Evolutionary conservation across 53 echinoderm and acorn worm genomes (phyloP).

Genomic region (Paracentrotus lividus): DNA sequence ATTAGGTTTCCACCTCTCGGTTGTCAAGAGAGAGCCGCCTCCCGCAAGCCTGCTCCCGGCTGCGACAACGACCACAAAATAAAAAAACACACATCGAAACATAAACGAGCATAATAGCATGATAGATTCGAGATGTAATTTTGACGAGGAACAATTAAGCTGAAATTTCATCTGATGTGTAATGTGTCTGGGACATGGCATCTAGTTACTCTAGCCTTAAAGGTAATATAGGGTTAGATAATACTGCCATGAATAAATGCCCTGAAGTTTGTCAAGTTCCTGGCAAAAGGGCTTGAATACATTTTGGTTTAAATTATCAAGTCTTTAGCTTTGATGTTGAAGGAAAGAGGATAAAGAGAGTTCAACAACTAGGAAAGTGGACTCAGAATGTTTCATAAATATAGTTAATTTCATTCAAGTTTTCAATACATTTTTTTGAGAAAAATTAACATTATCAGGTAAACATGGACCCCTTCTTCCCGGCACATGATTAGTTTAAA

Average conservation of each 20-base stretch:
- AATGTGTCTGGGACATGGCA: neutral
- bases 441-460: too few relatives aligned
- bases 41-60: constrained; percentile 41
- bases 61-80: neutral
- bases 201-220: constrained; percentile 14
- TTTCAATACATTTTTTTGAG: neutral
- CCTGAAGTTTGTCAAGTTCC: neutral
- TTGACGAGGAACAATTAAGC: constrained; percentile 54
- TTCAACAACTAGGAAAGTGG: too few relatives aligned
- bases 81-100: constrained; percentile 3
- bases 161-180: constrained; percentile 58
- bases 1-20: constrained; percentile 47
- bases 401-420: neutral
- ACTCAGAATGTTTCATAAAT: too few relatives aligned
- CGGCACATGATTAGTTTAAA: too few relatives aligned
- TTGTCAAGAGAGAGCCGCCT: constrained; percentile 28
- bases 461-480: too few relatives aligned
- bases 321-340: too few relatives aligned
- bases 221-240: neutral
- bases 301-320: too few relatives aligned
- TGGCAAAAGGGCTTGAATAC: too few relatives aligned
- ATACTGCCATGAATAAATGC: constrained; percentile 21
- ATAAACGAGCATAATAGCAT: constrained; percentile 23
- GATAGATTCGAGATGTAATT: constrained; percentile 55
- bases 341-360: too few relatives aligned